Evolutionary conservation across 2,113 vertebrate species (phyloP), one percentile per base, ranked within the genome.

Genomic region (Bungarus multicinctus): DNA sequence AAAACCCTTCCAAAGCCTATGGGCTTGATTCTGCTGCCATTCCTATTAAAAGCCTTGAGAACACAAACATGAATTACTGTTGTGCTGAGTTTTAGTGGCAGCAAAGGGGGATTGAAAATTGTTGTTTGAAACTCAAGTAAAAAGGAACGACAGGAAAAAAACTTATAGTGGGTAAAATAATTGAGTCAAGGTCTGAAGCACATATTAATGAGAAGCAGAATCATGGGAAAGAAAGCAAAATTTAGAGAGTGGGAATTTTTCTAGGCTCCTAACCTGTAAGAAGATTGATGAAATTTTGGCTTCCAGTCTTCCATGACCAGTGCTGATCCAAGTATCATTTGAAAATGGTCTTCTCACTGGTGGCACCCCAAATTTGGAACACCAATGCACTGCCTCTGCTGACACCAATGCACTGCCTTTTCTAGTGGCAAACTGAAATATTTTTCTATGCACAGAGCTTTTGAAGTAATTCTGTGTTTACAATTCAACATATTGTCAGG

Each of bases 31-130:
- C 64, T 93, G 53, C 94, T 47, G 3, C 2, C 18, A 87, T 89
- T 90, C 88, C 53, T 89, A 92, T 39, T 43, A 95, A 60, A 60
- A 88, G 10, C 0, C 86, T 53, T 96, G 34, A 16, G 20, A 47
- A 89, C 22, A 85, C 45, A 47, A 92, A 50, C 53, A 57, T 30
- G 53, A 88, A 30, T 53, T 57, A 92, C 89, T 85, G 20, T 16
- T 12, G 14, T 89, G 27, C 55, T 43, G 60, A 81, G 25, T 47
- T 18, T 39, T 6, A 50, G n/a, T 14, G 47, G 45, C 34, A 20
- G 50, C 2, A n/a, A 50, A 60, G 30, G 30, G 25, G 64, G 64
- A n/a, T 50, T 50, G 88, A 14, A 50, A 86, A 34, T 54, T 30
- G 2, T 54, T 25, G 11, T 64, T 50, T 20, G 30, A 58, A 23